Evolutionary conservation across 2,888 invertebrate genomes (phyloP).

Genomic region (Amphipoea lucens): DNA sequence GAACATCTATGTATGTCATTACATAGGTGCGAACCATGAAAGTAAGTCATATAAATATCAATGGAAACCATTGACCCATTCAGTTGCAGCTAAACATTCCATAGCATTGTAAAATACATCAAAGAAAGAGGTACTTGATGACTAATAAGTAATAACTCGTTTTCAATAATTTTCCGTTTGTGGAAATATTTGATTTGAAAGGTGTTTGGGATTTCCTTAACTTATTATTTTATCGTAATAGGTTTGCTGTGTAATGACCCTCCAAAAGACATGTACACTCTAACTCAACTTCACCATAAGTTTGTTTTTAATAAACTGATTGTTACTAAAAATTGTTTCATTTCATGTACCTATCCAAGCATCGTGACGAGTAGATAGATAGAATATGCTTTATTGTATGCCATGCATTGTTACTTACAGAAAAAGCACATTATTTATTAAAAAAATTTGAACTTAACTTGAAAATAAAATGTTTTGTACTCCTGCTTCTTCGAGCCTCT

Average conservation of each 20-base stretch:
- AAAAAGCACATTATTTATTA: too few species aligned
- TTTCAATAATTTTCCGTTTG: conserved; percentile 38
- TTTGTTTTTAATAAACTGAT: too few species aligned
- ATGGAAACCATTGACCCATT: conserved; percentile 25
- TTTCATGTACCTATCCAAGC: too few species aligned
- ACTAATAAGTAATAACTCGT: conserved; percentile 23
- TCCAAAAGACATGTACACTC: background rate
- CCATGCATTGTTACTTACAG: too few species aligned
- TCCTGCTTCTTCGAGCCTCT: too few species aligned
- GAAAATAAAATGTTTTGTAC: too few species aligned
- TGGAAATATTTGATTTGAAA: conserved; percentile 38
- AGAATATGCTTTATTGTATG: too few species aligned
- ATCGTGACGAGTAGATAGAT: too few species aligned
- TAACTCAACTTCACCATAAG: too few species aligned
- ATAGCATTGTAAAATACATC: conserved; percentile 15
- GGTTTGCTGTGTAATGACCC: background rate
- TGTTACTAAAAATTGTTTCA: too few species aligned
- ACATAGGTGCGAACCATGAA: background rate
- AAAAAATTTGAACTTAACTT: too few species aligned
- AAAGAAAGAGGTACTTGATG: conserved; percentile 27
- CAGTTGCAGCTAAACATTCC: conserved; percentile 25
- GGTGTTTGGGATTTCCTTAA: conserved; percentile 34
- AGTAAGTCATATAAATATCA: conserved; percentile 47
- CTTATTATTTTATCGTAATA: background rate
- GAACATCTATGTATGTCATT: conserved; percentile 20